phyloP scores from a whole-genome alignment of 2,113 vertebrate genomes.

The Pedetes capensis region DNA sequence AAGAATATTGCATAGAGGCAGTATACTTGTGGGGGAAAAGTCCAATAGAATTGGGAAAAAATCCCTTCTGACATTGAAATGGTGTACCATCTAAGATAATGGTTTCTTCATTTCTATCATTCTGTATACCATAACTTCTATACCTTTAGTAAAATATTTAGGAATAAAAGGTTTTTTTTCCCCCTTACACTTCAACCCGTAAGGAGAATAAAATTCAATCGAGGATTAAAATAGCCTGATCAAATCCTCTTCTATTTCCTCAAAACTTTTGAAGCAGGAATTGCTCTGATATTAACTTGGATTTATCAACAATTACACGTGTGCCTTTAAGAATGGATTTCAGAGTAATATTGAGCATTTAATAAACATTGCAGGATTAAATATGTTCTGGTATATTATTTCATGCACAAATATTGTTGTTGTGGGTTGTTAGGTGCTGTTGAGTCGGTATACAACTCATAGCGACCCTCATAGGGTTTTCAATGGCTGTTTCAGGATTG shows the following conservation, averaged over 20 bases:
- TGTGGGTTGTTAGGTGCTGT: too few species aligned
- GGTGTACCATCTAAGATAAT: not conserved
- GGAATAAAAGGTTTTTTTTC: not conserved
- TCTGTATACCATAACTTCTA: not conserved
- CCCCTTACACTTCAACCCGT: not conserved
- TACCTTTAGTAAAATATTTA: not conserved
- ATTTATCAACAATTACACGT: not conserved
- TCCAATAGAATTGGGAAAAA: not conserved
- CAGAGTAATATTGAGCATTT: not conserved
- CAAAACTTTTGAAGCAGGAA: not conserved
- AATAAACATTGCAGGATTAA: not conserved
- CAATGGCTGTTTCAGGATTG: too few species aligned
- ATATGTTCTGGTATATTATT: not conserved
- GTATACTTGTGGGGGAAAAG: not conserved
- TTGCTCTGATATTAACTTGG: not conserved
- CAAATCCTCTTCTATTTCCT: not conserved
- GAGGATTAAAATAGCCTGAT: not conserved
- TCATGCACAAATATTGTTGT: not conserved
- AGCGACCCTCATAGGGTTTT: too few species aligned
- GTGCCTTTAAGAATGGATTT: not conserved
- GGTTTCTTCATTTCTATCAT: not conserved
- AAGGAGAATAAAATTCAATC: not conserved
- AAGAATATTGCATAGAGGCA: accelerated
- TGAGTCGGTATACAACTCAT: too few species aligned
- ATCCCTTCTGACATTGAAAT: not conserved